These are phyloP conservation scores for Cyaniris semiargus DNA, from an alignment of 2,888 invertebrate species.

Conservation along the genomic window DNA sequence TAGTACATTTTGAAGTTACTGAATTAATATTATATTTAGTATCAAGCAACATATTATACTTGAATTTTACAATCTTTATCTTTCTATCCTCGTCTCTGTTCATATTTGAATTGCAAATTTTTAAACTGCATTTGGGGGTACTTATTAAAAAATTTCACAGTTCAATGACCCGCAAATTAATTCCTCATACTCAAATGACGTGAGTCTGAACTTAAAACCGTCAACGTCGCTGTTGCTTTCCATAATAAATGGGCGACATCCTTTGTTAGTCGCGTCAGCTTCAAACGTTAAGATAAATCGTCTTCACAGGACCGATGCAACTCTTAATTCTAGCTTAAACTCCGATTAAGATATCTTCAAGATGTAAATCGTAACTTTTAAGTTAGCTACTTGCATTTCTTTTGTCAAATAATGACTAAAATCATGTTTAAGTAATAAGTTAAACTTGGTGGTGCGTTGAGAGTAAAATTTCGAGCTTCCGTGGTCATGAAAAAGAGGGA, in stretches of 20 bases:
- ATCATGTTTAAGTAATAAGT: no score
- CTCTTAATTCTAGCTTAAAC: conserved; percentile 34
- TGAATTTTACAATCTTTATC: no score
- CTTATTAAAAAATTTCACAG: conserved; percentile 19
- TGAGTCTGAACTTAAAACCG: conserved; percentile 42
- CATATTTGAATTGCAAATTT: neutral
- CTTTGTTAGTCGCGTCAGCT: conserved; percentile 45
- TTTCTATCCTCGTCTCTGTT: neutral
- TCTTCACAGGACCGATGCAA: conserved; percentile 37
- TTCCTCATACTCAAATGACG: conserved; percentile 40
- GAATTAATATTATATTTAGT: no score
- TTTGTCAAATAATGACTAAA: neutral
- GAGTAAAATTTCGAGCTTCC: no score
- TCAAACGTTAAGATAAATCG: conserved; percentile 48
- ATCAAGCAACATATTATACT: no score
- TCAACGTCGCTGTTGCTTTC: conserved; percentile 42
- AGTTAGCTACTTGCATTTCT: neutral
- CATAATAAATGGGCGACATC: conserved; percentile 42
- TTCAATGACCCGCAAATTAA: conserved; percentile 41
- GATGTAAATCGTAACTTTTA: neutral
- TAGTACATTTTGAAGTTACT: no score
- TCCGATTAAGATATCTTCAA: neutral
- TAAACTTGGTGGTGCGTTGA: no score
- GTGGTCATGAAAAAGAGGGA: no score
- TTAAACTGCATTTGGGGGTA: neutral